Base-by-base conservation (phyloP, 2,888 invertebrate genomes). In the Halictus quadricinctus region DNA sequence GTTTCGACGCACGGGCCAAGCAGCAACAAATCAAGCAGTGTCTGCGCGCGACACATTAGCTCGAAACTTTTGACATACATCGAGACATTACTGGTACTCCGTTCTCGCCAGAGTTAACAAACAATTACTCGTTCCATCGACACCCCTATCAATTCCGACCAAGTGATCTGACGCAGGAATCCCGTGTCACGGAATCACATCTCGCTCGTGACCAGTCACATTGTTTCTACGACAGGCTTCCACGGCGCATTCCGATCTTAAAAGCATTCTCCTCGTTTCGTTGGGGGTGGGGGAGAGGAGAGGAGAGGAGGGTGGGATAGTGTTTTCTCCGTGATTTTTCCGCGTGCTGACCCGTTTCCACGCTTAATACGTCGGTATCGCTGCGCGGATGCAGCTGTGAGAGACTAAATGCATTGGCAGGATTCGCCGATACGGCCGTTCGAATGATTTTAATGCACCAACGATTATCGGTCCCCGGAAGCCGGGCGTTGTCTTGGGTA, bases 401-500 rank as follows among this genome's bases (percentile, higher is more conserved):
- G n/a, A 36, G 50, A 48, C 81, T 58, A 82, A 86, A 88, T 86
- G 81, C 85, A 86, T 81, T 78, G 72, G 72, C 80, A 81, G 84
- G 81, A 84, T 81, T 80, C 74, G 76, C 46, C 84, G 88, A 83
- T 84, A 75, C 80, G 66, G 66, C 15, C 80, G 72, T 89, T 82
- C 80, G 83, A 80, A 85, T 80, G 89, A 87, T 89, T 89, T 89
- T 89, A 89, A 89, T 89, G 88, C 84, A 86, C 70, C 88, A 72
- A 46, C 84, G 89, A 89, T 89, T 82, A 86, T 80, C 79, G 60
- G 18, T 25, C 12, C 48, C 70, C 75, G 77, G 69, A 83, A 77
- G 6, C 78, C 21, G 10, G 21, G 54, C 54, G 77, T 77, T 78
- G 76, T 73, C 79, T 75, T n/a, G 69, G 46, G 74, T 79, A 64